These are phyloP conservation scores for Mesitornis unicolor DNA, from an alignment of 2,113 vertebrate species.

Conservation along the genomic window DNA sequence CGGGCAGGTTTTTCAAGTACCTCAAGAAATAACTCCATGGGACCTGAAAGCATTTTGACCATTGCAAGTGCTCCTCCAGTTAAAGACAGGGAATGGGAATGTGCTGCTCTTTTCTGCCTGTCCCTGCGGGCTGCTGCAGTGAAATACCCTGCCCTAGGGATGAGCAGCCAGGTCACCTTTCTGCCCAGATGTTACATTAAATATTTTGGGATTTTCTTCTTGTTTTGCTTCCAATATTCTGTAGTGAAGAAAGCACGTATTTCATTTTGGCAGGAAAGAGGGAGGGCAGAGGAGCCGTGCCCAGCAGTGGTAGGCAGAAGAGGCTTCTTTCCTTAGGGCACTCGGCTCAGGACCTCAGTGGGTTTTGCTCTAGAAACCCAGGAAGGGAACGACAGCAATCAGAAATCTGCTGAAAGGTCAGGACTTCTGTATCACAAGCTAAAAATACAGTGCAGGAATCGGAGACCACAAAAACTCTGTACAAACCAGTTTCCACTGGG, in stretches of 20 bases:
- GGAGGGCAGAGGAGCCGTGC: background rate
- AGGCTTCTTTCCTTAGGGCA: background rate
- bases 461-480: background rate
- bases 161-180: background rate
- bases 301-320: background rate
- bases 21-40: background rate
- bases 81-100: background rate
- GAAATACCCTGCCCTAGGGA: no score
- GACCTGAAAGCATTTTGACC: background rate
- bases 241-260: background rate
- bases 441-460: background rate
- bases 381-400: background rate
- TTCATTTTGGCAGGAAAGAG: background rate
- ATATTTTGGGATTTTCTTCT: background rate
- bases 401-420: background rate
- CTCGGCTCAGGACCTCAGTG: background rate
- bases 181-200: background rate
- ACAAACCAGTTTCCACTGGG: background rate
- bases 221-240: background rate
- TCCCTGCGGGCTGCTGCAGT: no score
- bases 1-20: background rate
- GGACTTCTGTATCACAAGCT: background rate
- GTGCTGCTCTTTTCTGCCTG: background rate
- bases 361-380: background rate
- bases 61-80: background rate